These are phyloP conservation scores for Tinea trinotella DNA, from an alignment of 2,888 invertebrate genomes.

Conservation along the genomic window DNA sequence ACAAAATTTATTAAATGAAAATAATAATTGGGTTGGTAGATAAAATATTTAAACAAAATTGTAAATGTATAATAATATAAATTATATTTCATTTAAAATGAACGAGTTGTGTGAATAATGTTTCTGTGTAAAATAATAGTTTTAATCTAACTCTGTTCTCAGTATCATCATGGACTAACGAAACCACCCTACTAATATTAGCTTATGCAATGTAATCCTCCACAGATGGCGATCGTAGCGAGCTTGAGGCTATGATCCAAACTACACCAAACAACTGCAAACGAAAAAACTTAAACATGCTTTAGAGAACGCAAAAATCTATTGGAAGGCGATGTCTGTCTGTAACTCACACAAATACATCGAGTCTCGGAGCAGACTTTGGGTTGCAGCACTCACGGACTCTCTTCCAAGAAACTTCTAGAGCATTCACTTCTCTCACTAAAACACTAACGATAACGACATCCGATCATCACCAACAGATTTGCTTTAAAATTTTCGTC, in stretches of 20 bases:
- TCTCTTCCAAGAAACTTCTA: slow-evolving; percentile 54
- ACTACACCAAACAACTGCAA: slow-evolving; percentile 74
- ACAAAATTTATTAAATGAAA: background rate
- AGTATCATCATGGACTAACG: background rate
- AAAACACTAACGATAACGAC: slow-evolving; percentile 6
- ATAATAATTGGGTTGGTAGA: slow-evolving; percentile 6
- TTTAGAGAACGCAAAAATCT: slow-evolving; percentile 53
- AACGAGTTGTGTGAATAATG: too few species aligned
- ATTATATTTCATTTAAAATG: too few species aligned
- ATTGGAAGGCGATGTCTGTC: slow-evolving; percentile 9
- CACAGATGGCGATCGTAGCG: slow-evolving; percentile 74
- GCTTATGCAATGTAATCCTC: slow-evolving; percentile 70
- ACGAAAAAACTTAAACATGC: slow-evolving; percentile 74
- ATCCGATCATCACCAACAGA: slow-evolving; percentile 14
- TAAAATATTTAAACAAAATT: background rate
- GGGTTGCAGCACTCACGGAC: slow-evolving; percentile 53
- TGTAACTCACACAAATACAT: slow-evolving; percentile 32
- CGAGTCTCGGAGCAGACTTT: slow-evolving; percentile 47
- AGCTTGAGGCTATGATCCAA: slow-evolving; percentile 73
- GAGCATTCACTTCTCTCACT: slow-evolving; percentile 7
- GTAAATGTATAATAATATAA: too few species aligned
- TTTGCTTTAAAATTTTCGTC: slow-evolving; percentile 6
- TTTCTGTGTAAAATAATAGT: too few species aligned
- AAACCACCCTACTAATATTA: slow-evolving; percentile 48
- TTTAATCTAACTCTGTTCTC: background rate